Percentiles rank a stretch among this genome's conserved stretches.
phyloP scores from a whole-genome alignment of 2,113 vertebrate species.

The Hydrolagus affinis region DNA sequence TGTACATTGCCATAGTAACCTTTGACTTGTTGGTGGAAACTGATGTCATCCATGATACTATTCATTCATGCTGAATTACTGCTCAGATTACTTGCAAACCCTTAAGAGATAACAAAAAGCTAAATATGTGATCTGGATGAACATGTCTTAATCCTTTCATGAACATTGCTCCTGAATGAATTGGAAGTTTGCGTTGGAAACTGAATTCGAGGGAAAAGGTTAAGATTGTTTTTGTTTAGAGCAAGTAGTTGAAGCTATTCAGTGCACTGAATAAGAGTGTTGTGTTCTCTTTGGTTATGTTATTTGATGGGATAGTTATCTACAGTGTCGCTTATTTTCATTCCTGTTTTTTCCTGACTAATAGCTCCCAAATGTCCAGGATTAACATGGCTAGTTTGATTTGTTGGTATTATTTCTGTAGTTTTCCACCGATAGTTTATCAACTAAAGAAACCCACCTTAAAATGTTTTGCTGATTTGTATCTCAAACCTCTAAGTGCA shows the following conservation, averaged over 20 bases:
- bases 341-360: no score
- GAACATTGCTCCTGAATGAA: neutral
- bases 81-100: slow-evolving; percentile 60
- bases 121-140: slow-evolving; percentile 56
- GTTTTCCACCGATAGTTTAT: no score
- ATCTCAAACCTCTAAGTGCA: no score
- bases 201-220: neutral
- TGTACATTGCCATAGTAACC: slow-evolving; percentile 78
- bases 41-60: slow-evolving; percentile 74
- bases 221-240: neutral
- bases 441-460: no score
- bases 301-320: neutral
- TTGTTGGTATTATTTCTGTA: no score
- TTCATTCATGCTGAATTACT: slow-evolving; percentile 60
- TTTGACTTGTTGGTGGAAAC: slow-evolving; percentile 73
- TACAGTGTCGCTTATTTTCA: no score
- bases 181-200: neutral
- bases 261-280: neutral
- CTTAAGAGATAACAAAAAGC: slow-evolving; percentile 63
- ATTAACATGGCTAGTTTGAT: no score
- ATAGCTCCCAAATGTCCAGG: no score
- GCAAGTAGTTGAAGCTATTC: neutral
- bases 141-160: slow-evolving; percentile 48
- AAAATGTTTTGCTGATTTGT: no score
- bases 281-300: neutral